Conservation (phyloP, 1,140 invertebrate species). For the Dreissena rostriformis region DNA sequence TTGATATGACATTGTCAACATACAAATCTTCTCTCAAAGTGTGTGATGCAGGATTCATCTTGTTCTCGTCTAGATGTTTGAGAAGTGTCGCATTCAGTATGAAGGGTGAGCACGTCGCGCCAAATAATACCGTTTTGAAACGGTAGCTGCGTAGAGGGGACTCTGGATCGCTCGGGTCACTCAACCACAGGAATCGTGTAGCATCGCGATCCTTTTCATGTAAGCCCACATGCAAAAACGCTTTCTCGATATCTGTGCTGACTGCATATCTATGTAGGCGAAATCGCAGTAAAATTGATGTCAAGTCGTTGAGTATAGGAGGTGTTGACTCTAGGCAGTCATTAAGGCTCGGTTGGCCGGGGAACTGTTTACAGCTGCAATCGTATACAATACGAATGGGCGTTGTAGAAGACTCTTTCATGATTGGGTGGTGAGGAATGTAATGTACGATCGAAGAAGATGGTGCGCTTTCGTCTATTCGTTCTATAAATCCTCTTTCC, state of each 20-base stretch:
- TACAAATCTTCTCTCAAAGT: conserved; percentile 31
- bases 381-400: conserved; percentile 34
- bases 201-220: conserved; percentile 8
- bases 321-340: background rate
- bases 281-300: background rate
- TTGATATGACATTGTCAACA: conserved; percentile 40
- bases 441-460: background rate
- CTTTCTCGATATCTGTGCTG: conserved; percentile 6
- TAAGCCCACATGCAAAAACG: conserved; percentile 3
- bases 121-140: conserved; percentile 3
- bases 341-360: background rate
- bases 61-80: conserved; percentile 4
- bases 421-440: conserved; percentile 24
- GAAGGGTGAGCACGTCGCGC: background rate
- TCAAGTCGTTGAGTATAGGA: background rate
- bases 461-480: background rate
- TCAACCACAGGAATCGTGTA: conserved; percentile 25
- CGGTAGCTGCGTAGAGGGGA: background rate
- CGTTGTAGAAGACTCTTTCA: conserved; percentile 36
- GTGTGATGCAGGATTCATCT: background rate
- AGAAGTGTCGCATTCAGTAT: background rate
- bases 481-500: background rate
- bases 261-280: background rate
- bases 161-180: conserved; percentile 9
- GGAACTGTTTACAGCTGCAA: background rate